Base-by-base conservation (phyloP, 53 echinoderm and acorn worm genomes). In the Zoroaster sp. region DNA sequence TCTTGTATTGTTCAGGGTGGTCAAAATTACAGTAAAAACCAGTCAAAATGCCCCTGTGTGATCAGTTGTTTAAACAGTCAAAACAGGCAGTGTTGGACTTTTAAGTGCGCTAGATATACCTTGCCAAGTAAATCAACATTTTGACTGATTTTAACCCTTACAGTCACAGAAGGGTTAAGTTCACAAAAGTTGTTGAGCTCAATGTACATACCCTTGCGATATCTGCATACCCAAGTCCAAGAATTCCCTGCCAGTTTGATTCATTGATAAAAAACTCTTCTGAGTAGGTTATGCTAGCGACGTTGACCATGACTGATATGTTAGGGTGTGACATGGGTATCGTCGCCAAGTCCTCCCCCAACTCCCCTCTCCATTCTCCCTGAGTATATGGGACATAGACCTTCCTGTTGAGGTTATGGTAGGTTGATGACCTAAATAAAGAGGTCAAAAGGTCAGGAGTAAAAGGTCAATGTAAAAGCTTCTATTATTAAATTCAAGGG, bases 171-270 rank as follows among this genome's bases (percentile, higher is more conserved):
- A n/a, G n/a, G n/a, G n/a, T n/a, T n/a, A n/a, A n/a, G n/a, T n/a
- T n/a, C n/a, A n/a, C n/a, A n/a, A n/a, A n/a, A n/a, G n/a, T n/a
- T n/a, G n/a, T n/a, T n/a, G n/a, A n/a, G n/a, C n/a, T n/a, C n/a
- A 70, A 28, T 0, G n/a, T 14, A 69, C 91, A 42, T 88, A 97
- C 98, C 91, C 95, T 87, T 63, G 98, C 95, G 4, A 97, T 95
- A 0, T 92, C 93, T 2, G 91, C 93, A 59, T 95, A 97, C 11
- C 82, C 98, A 40, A 97, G 71, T 78, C 98, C 98, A 74, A 97
- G 91, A 69, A 97, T 97, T 14, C 98, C 98, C 72, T 97, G 95
- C 98, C 98, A 97, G 46, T 93, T 81, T 3, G 98, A 95, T 1
- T 90, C 95, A 42, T 97, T 97, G 74, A 95, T 91, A 75, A 95